Percentiles rank a stretch among this genome's conserved stretches.
Conservation (phyloP, 2,888 invertebrate species). For the Sarcophaga carnaria region DNA sequence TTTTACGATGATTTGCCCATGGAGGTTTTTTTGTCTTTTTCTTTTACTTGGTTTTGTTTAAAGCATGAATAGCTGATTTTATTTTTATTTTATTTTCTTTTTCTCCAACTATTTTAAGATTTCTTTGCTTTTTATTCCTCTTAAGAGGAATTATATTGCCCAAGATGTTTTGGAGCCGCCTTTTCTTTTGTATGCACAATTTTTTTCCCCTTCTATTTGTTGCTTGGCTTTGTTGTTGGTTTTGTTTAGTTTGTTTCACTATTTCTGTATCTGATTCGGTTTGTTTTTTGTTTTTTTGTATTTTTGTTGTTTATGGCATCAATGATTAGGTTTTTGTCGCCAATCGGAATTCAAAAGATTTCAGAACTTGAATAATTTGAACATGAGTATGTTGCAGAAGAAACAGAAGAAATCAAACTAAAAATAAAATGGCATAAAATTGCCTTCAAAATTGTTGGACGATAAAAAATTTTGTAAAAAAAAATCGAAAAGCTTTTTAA, state of each 20-base stretch:
- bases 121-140: background rate
- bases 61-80: constrained; percentile 44
- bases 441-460: background rate
- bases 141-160: constrained; percentile 50
- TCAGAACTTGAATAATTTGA: constrained; percentile 38
- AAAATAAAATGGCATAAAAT: constrained; percentile 52
- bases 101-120: constrained; percentile 10
- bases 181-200: constrained; percentile 68
- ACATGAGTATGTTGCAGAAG: constrained; percentile 21
- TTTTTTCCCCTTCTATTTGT: constrained; percentile 36
- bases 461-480: background rate
- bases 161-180: constrained; percentile 70
- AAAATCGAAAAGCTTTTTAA: no score
- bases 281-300: no score
- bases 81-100: background rate
- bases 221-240: constrained; percentile 14
- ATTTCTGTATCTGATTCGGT: background rate
- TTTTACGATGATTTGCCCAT: background rate
- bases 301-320: constrained; percentile 57
- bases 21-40: constrained; percentile 50
- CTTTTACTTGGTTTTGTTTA: constrained; percentile 50
- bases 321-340: constrained; percentile 71
- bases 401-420: background rate
- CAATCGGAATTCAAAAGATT: constrained; percentile 70
- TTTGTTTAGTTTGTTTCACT: constrained; percentile 36